A percentile compares a stretch with the other conserved stretches of the same genome.
Evolutionary conservation across 2,888 invertebrate species (phyloP).

Genomic region (Furcula furcula): DNA sequence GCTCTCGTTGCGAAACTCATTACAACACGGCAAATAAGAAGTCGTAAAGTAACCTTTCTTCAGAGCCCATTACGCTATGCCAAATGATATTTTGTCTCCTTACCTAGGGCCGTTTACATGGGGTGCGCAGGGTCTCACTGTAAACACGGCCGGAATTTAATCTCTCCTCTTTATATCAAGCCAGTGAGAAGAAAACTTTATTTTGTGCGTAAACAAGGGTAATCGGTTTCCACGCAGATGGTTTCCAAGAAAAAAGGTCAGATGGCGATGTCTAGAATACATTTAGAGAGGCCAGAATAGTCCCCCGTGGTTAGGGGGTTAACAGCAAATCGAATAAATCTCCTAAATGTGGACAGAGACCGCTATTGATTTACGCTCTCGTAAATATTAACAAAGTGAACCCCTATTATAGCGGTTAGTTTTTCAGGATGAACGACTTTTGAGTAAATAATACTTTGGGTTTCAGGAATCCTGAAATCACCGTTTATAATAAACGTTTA

Average conservation of each 20-base stretch:
- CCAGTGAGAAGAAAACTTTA: slow-evolving; percentile 76
- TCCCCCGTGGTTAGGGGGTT: slow-evolving; percentile 31
- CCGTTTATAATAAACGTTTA: no score
- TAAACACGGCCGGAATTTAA: slow-evolving; percentile 74
- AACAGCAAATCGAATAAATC: slow-evolving; percentile 48
- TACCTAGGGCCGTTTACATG: slow-evolving; percentile 69
- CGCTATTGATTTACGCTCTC: slow-evolving; percentile 43
- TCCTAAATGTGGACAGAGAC: slow-evolving; percentile 35
- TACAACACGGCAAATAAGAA: slow-evolving; percentile 73
- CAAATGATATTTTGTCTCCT: slow-evolving; percentile 74
- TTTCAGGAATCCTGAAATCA: no score
- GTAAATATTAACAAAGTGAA: slow-evolving; percentile 35
- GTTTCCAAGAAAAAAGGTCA: slow-evolving; percentile 60
- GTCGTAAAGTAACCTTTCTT: slow-evolving; percentile 73
- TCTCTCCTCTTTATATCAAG: slow-evolving; percentile 67
- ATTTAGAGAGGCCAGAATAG: slow-evolving; percentile 40
- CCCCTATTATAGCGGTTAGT: slow-evolving; percentile 27
- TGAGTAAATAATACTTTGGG: slow-evolving; percentile 11
- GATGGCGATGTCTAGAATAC: slow-evolving; percentile 61
- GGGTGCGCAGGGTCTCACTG: slow-evolving; percentile 52
- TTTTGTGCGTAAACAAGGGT: slow-evolving; percentile 74
- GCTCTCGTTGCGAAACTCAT: slow-evolving; percentile 72
- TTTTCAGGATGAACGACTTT: slow-evolving; percentile 20
- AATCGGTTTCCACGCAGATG: slow-evolving; percentile 61
- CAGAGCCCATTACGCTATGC: slow-evolving; percentile 70